Evolutionary conservation across 1,140 invertebrate species (phyloP), one percentile per base, ranked within the genome.

Genomic region (Diorhabda carinulata): DNA sequence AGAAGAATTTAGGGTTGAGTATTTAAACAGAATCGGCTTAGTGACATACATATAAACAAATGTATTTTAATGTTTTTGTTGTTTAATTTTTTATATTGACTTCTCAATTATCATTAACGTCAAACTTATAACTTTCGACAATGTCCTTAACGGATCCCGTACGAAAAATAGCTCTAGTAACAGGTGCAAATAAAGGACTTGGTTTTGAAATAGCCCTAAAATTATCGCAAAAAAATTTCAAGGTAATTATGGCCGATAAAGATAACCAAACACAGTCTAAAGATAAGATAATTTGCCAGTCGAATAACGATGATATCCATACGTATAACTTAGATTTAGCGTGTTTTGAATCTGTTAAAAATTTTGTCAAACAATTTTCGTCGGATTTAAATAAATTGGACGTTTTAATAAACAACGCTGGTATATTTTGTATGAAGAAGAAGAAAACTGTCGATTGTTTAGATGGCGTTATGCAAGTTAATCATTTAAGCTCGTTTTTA

Each of bases 161-260:
- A 3, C 59, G 45, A 44, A 95, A 96, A 83, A 94, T 91, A 2
- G 90, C 94, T 2, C 87, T 96, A 45, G 87, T 97, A 5, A 97
- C 94, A 43, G 94, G 94, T 4, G 92, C 92, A 67, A 96, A 93
- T 71, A 52, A 89, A 72, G 96, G 96, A 0, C 96, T 98, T 75
- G 96, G 96, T 2, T 91, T 90, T 79, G 92, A 94, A 77, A 94
- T 94, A 0, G 92, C 94, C 1, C 83, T 86, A 66, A 89, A 93
- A 70, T 78, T 96, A 65, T 93, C 92, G 0, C 88, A 86, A 62
- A 85, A 91, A 76, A 90, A 91, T 25, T 94, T 93, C 2, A 87
- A 85, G 64, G 87, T 98, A 3, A 93, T 97, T 68, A 89, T 98
- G 87, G 94, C 93, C 0, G 97, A 95, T 79, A 86, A 94, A 70